Conservation (phyloP, 2,888 invertebrate species). For the Rhorus exstirpatorius region DNA sequence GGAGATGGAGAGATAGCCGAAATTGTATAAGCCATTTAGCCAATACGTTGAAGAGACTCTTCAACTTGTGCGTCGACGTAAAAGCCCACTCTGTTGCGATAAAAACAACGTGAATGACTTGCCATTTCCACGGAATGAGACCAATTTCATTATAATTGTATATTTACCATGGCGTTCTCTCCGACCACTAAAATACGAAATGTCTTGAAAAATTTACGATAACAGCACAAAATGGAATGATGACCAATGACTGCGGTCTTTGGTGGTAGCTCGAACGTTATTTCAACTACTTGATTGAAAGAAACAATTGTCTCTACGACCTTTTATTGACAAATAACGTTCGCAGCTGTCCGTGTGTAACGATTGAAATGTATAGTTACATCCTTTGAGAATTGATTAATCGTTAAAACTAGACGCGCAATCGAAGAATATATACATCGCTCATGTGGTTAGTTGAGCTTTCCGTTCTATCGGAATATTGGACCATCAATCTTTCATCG, state of each 20-base stretch:
- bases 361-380: no score
- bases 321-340: no score
- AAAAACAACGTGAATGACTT: conserved; percentile 38
- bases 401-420: background rate
- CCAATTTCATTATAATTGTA: conserved; percentile 22
- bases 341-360: no score
- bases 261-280: no score
- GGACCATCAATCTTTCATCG: conserved; percentile 56
- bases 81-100: conserved; percentile 21
- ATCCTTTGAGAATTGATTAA: no score
- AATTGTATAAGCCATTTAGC: conserved; percentile 50
- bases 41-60: conserved; percentile 31
- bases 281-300: no score
- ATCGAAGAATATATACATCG: background rate
- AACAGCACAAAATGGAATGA: no score
- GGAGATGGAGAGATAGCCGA: conserved; percentile 19
- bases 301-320: no score
- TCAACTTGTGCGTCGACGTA: conserved; percentile 5
- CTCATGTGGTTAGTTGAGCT: background rate
- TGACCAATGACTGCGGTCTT: no score
- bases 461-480: conserved; percentile 5
- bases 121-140: conserved; percentile 9
- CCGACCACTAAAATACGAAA: background rate
- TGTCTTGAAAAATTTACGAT: conserved; percentile 5
- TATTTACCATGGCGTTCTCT: background rate